Evolutionary conservation across 2,113 vertebrate genomes (phyloP).

Genomic region (Entelurus aequoreus): DNA sequence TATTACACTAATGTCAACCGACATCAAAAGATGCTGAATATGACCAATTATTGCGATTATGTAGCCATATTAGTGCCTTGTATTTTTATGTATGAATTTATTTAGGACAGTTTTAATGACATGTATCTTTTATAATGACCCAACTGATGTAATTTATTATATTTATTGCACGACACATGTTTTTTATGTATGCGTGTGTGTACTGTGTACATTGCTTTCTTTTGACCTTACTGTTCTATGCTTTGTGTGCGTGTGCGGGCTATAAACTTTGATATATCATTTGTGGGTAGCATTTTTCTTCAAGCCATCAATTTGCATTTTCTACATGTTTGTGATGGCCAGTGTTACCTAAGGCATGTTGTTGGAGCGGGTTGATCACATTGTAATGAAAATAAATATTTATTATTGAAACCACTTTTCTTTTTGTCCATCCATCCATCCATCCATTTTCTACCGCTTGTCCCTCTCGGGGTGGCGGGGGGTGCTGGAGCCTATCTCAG

Average conservation of each 20-base stretch:
- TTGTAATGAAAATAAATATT: too few species aligned
- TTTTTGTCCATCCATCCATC: too few species aligned
- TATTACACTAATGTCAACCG: constrained; percentile 15
- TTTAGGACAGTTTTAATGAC: neutral
- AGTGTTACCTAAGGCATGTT: too few species aligned
- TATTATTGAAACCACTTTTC: too few species aligned
- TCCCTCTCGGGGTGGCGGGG: too few species aligned
- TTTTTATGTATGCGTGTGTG: neutral
- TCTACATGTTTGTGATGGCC: neutral
- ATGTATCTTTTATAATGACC: neutral
- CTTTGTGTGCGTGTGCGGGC: neutral
- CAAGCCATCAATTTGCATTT: neutral
- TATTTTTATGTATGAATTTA: neutral
- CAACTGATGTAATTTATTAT: neutral
- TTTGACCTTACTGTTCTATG: neutral
- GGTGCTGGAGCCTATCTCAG: too few species aligned
- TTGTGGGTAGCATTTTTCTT: neutral
- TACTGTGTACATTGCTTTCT: neutral
- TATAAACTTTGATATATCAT: neutral
- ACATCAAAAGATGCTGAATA: constrained; percentile 35
- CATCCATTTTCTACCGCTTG: too few species aligned
- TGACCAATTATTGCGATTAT: constrained; percentile 57
- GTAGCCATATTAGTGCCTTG: constrained; percentile 31
- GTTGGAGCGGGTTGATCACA: too few species aligned
- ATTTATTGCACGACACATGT: neutral